phyloP scores from a whole-genome alignment of 2,797 vertebrate genomes.

The Gambusia yucatana region DNA sequence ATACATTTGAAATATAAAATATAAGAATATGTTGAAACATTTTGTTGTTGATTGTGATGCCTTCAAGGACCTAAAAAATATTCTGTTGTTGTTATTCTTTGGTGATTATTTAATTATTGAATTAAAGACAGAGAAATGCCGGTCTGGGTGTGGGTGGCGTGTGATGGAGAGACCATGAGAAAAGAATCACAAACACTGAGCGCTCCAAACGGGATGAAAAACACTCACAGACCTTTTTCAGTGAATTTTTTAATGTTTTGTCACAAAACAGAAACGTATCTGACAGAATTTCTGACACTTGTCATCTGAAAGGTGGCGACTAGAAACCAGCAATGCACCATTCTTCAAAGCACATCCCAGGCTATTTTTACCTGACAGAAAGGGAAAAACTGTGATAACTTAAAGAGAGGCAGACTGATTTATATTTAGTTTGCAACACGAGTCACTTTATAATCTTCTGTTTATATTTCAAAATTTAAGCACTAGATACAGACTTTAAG shows the following conservation, averaged over 20 bases:
- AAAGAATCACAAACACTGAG: constrained; percentile 29
- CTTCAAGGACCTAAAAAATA: background rate
- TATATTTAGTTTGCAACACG: background rate
- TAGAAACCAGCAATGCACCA: background rate
- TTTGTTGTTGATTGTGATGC: background rate
- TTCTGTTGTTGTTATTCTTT: constrained; percentile 5
- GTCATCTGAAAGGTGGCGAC: background rate
- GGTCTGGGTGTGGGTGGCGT: constrained; percentile 18
- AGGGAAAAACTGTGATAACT: background rate
- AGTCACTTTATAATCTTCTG: background rate
- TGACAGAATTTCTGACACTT: background rate
- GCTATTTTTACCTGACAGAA: background rate
- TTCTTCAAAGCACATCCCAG: background rate
- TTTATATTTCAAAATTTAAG: background rate
- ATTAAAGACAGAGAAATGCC: constrained; percentile 16
- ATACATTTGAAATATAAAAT: background rate
- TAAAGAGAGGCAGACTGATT: background rate
- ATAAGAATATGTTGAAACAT: background rate
- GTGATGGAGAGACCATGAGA: constrained; percentile 19
- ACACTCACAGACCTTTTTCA: background rate
- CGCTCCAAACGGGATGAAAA: background rate
- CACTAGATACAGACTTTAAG: background rate
- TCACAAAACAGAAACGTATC: background rate
- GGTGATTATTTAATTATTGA: background rate
- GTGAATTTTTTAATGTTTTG: background rate